Percentiles rank a stretch among this genome's conserved stretches.
phyloP scores from a whole-genome alignment of 1,140 invertebrate species.

The Drosophila prosaltans region DNA sequence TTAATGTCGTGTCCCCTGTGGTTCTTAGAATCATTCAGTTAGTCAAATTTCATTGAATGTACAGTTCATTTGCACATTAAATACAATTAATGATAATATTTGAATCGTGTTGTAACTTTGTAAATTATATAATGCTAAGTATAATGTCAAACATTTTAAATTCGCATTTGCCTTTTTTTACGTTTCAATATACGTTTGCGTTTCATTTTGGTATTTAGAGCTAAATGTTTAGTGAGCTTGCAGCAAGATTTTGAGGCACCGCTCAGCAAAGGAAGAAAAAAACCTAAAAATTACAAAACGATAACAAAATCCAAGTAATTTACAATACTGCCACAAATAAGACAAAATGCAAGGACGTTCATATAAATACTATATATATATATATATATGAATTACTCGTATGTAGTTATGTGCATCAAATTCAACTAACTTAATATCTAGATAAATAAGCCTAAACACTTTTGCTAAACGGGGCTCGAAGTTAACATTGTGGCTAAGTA shows the following conservation, averaged over 20 bases:
- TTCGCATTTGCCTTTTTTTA: constrained; percentile 66
- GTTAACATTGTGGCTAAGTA: constrained; percentile 83
- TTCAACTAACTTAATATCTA: constrained; percentile 45
- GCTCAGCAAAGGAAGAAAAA: constrained; percentile 10
- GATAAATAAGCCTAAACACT: constrained; percentile 59
- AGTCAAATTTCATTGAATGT: constrained; percentile 25
- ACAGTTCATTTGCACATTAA: constrained; percentile 35
- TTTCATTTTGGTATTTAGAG: constrained; percentile 47
- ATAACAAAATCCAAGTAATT: constrained; percentile 62
- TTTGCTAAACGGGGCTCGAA: constrained; percentile 74
- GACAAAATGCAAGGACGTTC: constrained; percentile 61
- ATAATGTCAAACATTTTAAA: constrained; percentile 78
- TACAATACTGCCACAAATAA: constrained; percentile 79
- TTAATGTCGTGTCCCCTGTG: not conserved
- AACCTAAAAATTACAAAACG: constrained; percentile 34
- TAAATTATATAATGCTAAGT: constrained; percentile 56
- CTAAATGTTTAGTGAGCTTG: constrained; percentile 73
- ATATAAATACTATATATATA: constrained; percentile 49
- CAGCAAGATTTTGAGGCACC: constrained; percentile 28
- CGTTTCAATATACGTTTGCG: constrained; percentile 31
- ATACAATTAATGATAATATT: constrained; percentile 37
- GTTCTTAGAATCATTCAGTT: constrained; percentile 24
- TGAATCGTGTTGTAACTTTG: constrained; percentile 38
- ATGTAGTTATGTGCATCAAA: constrained; percentile 41
- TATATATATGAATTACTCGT: constrained; percentile 39